A percentile compares a stretch with the other conserved stretches of the same genome.
Conservation (phyloP, 2,888 invertebrate species). For the Metopia argyrocephala region DNA sequence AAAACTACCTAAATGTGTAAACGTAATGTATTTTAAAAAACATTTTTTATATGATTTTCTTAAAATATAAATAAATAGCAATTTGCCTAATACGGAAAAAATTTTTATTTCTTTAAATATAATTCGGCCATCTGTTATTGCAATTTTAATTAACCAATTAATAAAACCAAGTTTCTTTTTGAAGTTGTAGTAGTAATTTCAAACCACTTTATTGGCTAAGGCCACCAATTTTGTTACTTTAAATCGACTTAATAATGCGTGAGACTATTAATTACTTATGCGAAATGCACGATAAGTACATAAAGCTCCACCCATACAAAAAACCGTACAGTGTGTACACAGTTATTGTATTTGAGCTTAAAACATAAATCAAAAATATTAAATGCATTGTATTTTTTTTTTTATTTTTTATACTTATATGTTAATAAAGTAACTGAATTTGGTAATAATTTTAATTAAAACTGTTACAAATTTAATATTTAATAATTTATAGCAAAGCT, state of each 20-base stretch:
- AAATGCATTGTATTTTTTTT: neutral
- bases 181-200: neutral
- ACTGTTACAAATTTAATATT: neutral
- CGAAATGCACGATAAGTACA: neutral
- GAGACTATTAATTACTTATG: neutral
- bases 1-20: too few relatives aligned
- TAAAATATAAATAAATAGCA: too few relatives aligned
- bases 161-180: neutral
- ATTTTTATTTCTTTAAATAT: too few relatives aligned
- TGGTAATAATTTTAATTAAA: neutral
- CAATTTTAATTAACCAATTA: neutral
- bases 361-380: neutral
- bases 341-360: neutral
- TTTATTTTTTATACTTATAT: neutral
- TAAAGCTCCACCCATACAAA: neutral
- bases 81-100: too few relatives aligned
- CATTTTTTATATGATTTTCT: too few relatives aligned
- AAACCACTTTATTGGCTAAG: constrained; percentile 4
- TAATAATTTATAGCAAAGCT: constrained; percentile 2
- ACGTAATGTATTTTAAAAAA: too few relatives aligned
- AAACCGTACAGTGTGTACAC: neutral
- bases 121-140: neutral
- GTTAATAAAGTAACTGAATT: neutral
- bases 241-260: constrained; percentile 11
- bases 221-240: neutral